Evolutionary conservation across 2,888 invertebrate species (phyloP), one percentile per base, ranked within the genome.

Genomic region (Chrysotoxum bicinctum): DNA sequence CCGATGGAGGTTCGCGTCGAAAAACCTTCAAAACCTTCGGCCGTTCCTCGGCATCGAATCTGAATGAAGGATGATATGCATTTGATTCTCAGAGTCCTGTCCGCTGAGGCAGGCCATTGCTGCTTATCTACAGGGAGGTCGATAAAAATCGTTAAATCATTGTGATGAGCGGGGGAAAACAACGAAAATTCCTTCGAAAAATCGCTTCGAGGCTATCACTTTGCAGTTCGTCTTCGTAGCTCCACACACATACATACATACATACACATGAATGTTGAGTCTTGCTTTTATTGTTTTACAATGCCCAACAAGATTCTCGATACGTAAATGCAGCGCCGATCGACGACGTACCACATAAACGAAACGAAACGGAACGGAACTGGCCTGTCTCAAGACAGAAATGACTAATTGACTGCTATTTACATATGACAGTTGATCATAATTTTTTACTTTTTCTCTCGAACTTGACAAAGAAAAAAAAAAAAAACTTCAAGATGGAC

Each of bases 401-500:
- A 85, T 85, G 85, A 85, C 85, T 85, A 85, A 85, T 85, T 85
- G 85, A 81, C 85, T 85, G 81, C 85, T 77, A 85, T 85, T 85
- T 85, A 80, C 85, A 85, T 85, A 85, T 85, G 85, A 85, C 85
- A 85, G 85, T 85, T 81, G 85, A 80, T 85, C 85, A 81, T 81
- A 78, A 69, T 58, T 81, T 50, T 60, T 76, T 70, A 6, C 14
- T 56, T 66, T 16, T 52, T 69, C 58, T 37, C 32, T 52, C 21
- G 10, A 23, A 14, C 45, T 2, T 12, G 7, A 45, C n/a, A 35
- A 64, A 16, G 14, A 58, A n/a, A 40, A 32, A n/a, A 50, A 30
- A 64, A 8, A 75, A 12, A 43, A 32, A 10, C 21, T 43, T 43
- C 32, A 19, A 45, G 26, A 64, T 64, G 48, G 35, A 23, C 35